These are phyloP conservation scores for Lathronympha strigana DNA, from an alignment of 2,888 invertebrate genomes.

Conservation along the genomic window DNA sequence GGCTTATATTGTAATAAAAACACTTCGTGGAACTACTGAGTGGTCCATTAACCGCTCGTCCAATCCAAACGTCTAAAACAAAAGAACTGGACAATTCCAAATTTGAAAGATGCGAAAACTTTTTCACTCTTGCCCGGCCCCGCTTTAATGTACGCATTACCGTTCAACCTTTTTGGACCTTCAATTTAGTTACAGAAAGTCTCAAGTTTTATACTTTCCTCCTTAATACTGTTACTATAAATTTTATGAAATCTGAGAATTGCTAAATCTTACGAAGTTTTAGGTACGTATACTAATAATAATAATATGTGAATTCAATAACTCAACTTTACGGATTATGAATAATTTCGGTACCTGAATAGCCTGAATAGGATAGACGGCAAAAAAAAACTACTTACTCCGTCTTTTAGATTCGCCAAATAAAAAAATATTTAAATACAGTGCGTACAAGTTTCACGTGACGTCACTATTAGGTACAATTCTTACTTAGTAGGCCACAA, in stretches of 20 bases:
- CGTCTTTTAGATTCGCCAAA: too few species aligned
- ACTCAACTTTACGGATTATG: too few species aligned
- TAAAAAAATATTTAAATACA: too few species aligned
- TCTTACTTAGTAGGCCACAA: too few species aligned
- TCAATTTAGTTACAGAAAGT: conserved; percentile 45
- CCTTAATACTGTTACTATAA: conserved; percentile 30
- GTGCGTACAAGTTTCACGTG: too few species aligned
- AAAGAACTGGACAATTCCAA: conserved; percentile 38
- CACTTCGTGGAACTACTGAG: background rate
- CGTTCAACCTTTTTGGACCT: conserved; percentile 63
- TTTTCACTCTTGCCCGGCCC: conserved; percentile 53
- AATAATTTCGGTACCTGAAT: too few species aligned
- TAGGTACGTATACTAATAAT: background rate
- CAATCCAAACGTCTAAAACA: conserved; percentile 22
- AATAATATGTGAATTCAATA: too few species aligned
- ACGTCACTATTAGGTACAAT: too few species aligned
- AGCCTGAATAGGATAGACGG: too few species aligned
- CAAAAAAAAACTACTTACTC: too few species aligned
- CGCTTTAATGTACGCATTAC: conserved; percentile 67
- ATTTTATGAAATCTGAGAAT: conserved; percentile 26
- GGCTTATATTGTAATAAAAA: background rate
- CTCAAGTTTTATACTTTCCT: conserved; percentile 38
- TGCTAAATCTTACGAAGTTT: conserved; percentile 11
- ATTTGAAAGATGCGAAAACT: conserved; percentile 69
- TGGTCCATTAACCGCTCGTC: conserved; percentile 2